Base-by-base conservation (phyloP, 2,888 invertebrate genomes). In the Brenthis daphne region DNA sequence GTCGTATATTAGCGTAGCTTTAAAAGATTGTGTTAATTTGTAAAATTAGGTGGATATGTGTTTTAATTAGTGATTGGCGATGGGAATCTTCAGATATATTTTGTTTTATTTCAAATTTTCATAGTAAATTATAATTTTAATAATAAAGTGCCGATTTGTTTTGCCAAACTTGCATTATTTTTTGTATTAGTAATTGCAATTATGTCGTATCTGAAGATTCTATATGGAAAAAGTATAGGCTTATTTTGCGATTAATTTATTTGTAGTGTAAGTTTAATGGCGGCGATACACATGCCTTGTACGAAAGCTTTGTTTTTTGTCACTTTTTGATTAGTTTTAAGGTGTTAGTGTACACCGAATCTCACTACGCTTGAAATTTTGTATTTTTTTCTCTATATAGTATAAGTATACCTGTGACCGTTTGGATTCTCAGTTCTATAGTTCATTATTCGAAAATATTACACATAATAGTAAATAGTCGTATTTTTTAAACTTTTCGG, bases 281-380 rank as follows among this genome's bases (percentile, higher is more conserved):
- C 48, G 64, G 65, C 29, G 50, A 33, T 64, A 57, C 58, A 37
- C 16, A 67, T 64, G 65, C 64, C 61, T 66, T 72, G 47, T 66
- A 68, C 64, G 54, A 55, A 66, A 70, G 72, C 72, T 73, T 73
- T 73, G 71, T 69, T 55, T 56, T 69, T 70, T 67, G 60, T 66
- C 67, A 70, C 65, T 61, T 67, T 74, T 70, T 74, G 53, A 56
- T 64, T 68, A 64, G 64, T 67, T 70, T 68, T 70, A 67, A 56
- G 64, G 61, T 69, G 54, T 37, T 48, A 56, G 43, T 50, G 50
- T 47, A 61, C 69, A 65, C 68, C 50, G 63, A 57, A 57, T 66
- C 58, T 68, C 65, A 58, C 64, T 70, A 68, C 63, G 70, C 65
- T 72, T 64, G 61, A n/a, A 57, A 51, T 50, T 65, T 60, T 51